Evolutionary conservation across 2,113 vertebrate species (phyloP), one percentile per base, ranked within the genome.

Genomic region (Colius striatus): DNA sequence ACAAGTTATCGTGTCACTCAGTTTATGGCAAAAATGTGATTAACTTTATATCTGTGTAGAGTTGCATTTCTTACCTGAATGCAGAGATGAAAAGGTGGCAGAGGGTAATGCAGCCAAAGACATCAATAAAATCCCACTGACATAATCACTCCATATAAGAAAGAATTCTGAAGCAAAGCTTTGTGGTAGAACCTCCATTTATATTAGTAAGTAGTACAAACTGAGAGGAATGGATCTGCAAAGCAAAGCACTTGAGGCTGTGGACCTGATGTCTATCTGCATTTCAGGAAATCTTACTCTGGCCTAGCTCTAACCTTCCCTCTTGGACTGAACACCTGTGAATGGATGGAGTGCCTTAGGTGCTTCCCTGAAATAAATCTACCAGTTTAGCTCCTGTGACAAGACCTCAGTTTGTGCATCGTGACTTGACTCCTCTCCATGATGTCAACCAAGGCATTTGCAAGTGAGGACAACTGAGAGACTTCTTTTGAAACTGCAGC

Each of bases 1-100:
- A 71, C 90, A 88, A 79, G 82, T 95, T 91, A 91, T 51, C 1
- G 0, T 91, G 91, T 63, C 84, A 63, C 26, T 51, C 58, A 51
- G 67, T 94, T 95, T 91, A 94, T 74, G 50, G 63, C 2, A 16
- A 87, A 19, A 71, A 77, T 85, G 36, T 82, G 73, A 92, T 92
- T 92, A 91, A 89, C 61, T 91, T 95, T 79, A 83, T 87, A 77
- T 20, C 32, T 26, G 9, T 8, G 55, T 20, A 74, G 58, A 91
- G 79, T 92, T 91, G 48, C 17, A 70, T 83, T 94, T 87, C 71
- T 77, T 87, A 74, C 63, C 51, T 77, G 74, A 82, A 87, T 36
- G 76, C 20, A 63, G 90, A 90, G 60, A 66, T 34, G 34, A 95
- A 89, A 76, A 96, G 27, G 58, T 73, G 15, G n/a, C 47, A 66